A percentile compares a stretch with the other conserved stretches of the same genome.
Evolutionary conservation across 2,888 invertebrate genomes (phyloP).

Genomic region (Agonopterix arenella): DNA sequence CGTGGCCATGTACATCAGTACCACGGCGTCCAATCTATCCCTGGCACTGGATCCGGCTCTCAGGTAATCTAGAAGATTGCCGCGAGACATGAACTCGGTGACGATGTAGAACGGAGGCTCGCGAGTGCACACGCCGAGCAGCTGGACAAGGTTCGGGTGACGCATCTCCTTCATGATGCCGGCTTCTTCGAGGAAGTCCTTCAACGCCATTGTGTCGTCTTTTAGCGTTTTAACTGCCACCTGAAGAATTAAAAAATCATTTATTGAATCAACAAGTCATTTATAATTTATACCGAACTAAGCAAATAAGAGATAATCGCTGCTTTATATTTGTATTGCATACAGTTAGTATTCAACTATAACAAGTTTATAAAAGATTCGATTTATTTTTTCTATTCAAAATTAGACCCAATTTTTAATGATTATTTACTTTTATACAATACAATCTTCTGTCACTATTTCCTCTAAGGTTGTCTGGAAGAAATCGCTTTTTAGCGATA

Average conservation of each 20-base stretch:
- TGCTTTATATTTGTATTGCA: too few relatives aligned
- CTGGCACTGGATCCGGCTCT: slow-evolving; percentile 90
- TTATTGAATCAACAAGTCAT: slow-evolving; percentile 10
- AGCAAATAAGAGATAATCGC: too few relatives aligned
- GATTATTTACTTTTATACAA: too few relatives aligned
- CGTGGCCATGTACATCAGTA: slow-evolving; percentile 99
- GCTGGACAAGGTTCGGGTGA: slow-evolving; percentile 98
- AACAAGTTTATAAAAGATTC: too few relatives aligned
- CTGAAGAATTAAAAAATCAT: slow-evolving; percentile 21
- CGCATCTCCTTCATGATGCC: slow-evolving; percentile 99
- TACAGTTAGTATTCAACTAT: too few relatives aligned
- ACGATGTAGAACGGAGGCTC: slow-evolving; percentile 99
- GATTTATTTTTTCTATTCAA: too few relatives aligned
- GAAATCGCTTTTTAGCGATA: too few relatives aligned
- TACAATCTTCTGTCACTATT: too few relatives aligned
- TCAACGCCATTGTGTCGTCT: slow-evolving; percentile 99
- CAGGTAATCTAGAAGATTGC: slow-evolving; percentile 97
- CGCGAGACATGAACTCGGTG: slow-evolving; percentile 99
- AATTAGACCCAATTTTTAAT: too few relatives aligned
- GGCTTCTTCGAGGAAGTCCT: slow-evolving; percentile 99
- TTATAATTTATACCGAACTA: too few relatives aligned
- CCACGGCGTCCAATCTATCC: slow-evolving; percentile 94
- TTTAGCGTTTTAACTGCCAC: slow-evolving; percentile 93
- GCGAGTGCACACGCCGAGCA: slow-evolving; percentile 98
- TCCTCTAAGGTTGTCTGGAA: too few relatives aligned